Base-by-base conservation (phyloP, 1,140 invertebrate genomes). In the Brachionus koreanus region DNA sequence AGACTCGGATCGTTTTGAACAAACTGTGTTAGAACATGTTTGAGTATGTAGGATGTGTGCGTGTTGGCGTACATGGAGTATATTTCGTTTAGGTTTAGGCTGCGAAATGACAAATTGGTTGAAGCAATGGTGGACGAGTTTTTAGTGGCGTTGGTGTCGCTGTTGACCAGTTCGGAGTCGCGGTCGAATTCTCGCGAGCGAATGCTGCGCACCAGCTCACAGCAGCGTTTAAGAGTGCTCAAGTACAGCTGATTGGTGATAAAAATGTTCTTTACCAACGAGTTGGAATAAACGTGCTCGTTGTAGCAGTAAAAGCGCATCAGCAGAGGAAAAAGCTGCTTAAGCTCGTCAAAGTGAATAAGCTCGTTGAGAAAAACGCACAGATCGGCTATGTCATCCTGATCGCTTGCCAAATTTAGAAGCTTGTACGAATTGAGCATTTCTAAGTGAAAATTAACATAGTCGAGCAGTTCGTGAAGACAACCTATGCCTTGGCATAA, bases 221-320 rank as follows among this genome's bases (percentile, higher is more conserved):
- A 39, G 16, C 33, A 37, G 2, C 25, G 46, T 33, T 79, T 65
- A 5, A 61, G 29, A 1, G 76, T 79, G 3, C 61, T 79, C 1
- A 79, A 49, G n/a, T 61, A 79, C 2, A 79, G n/a, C 7, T 79
- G 76, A 19, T 79, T 79, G 19, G 76, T 79, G 6, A 79, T 10
- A n/a, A 79, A 65, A 13, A 79, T 37, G 23, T 25, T 25, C n/a
- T 42, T 57, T 12, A 79, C 19, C 6, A 79, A 42, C 7, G 46
- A 39, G 33, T 61, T 65, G n/a, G 76, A 61, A 13, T 61, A 79
- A n/a, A 79, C 49, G 49, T 79, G 76, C 57, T 79, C 46, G 33
- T 79, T 79, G 76, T 79, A 79, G 37, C 76, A 79, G 39, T 79
- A 79, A 25, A 79, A 79, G 35, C 76, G 35, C 76, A 79, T 79